Evolutionary conservation across 2,113 vertebrate species (phyloP).

Genomic region (Thamnophis sirtalis): DNA sequence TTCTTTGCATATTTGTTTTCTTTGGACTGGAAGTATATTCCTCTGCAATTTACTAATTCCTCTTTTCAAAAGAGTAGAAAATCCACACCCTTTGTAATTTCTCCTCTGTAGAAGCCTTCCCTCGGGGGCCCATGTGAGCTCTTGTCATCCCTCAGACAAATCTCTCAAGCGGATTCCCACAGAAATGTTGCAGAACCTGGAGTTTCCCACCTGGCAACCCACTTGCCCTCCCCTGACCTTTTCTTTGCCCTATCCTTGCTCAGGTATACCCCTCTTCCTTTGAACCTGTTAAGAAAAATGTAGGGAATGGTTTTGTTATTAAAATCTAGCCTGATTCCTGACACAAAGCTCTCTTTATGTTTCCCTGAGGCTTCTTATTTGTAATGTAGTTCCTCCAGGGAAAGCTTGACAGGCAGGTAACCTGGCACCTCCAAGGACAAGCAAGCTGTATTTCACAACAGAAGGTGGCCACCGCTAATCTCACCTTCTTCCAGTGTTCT

Average conservation of each 20-base stretch:
- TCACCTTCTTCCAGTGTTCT: neutral
- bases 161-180: neutral
- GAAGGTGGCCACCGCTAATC: constrained; percentile 19
- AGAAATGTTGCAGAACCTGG: neutral
- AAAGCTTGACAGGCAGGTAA: constrained; percentile 8
- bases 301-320: constrained; percentile 9
- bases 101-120: constrained; percentile 11
- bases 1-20: neutral
- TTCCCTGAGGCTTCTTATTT: neutral
- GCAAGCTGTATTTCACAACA: constrained; percentile 2
- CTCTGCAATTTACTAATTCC: neutral
- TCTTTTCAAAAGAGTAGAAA: constrained; percentile 10
- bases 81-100: neutral
- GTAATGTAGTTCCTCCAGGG: neutral
- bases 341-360: neutral
- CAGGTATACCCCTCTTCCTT: neutral
- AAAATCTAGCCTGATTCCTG: neutral
- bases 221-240: neutral
- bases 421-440: neutral
- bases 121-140: neutral
- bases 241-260: neutral
- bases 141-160: neutral
- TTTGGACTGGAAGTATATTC: neutral
- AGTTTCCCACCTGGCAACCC: neutral
- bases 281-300: constrained; percentile 1